Evolutionary conservation across 2,888 invertebrate species (phyloP).

Genomic region (Fissipunctia ypsillon): DNA sequence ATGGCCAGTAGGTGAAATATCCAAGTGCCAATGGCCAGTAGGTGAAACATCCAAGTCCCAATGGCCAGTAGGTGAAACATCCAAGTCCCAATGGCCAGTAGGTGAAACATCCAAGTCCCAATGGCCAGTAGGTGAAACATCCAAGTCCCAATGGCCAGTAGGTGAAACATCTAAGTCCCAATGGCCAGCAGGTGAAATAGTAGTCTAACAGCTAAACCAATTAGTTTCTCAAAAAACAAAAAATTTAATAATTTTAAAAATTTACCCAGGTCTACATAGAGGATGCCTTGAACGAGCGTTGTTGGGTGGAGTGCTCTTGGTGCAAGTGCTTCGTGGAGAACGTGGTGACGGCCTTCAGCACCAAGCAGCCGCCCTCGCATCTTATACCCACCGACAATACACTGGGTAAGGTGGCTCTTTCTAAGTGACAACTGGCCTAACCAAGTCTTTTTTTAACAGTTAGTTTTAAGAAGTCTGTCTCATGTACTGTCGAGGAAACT

Average conservation of each 20-base stretch:
- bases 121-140: too few species aligned
- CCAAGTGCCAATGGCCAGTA: background rate
- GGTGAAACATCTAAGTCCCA: background rate
- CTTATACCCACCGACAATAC: constrained; percentile 92
- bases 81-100: background rate
- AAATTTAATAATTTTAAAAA: too few species aligned
- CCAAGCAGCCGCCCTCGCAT: constrained; percentile 93
- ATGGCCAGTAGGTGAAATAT: background rate
- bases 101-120: background rate
- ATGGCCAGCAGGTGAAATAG: background rate
- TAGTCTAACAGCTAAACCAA: background rate
- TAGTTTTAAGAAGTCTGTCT: too few species aligned
- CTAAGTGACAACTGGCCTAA: background rate
- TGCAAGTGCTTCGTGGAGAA: constrained; percentile 98
- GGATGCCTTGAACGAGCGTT: constrained; percentile 97
- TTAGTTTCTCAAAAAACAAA: too few species aligned
- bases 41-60: background rate
- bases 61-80: too few species aligned
- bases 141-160: background rate
- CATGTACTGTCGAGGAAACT: too few species aligned
- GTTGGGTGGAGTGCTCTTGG: constrained; percentile 98
- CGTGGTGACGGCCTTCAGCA: constrained; percentile 96
- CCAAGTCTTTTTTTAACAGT: too few species aligned
- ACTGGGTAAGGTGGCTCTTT: constrained; percentile 75
- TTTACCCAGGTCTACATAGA: constrained; percentile 95